These are phyloP conservation scores for Neuroterus valhalla DNA, from an alignment of 1,140 invertebrate genomes.

Conservation along the genomic window DNA sequence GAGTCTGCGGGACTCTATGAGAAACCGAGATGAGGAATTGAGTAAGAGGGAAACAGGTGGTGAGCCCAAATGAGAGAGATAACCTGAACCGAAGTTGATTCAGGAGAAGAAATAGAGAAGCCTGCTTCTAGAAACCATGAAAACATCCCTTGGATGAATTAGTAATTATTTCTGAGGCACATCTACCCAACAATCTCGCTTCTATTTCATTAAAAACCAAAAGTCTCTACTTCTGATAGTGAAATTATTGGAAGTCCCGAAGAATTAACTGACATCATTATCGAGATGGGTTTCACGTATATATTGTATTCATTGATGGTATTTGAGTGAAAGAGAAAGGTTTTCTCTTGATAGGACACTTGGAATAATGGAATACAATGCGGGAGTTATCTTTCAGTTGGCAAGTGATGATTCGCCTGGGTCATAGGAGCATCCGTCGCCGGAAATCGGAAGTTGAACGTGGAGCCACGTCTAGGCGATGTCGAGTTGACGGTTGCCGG, in stretches of 20 bases:
- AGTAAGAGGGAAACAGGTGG: constrained; percentile 41
- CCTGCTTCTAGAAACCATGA: constrained; percentile 29
- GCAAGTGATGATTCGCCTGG: neutral
- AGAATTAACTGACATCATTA: too few species aligned
- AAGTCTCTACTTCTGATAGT: neutral
- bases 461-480: constrained; percentile 44
- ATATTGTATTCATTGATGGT: neutral
- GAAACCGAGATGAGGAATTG: constrained; percentile 45
- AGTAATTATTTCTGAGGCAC: constrained; percentile 50
- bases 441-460: constrained; percentile 49
- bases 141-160: constrained; percentile 47
- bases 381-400: too few species aligned
- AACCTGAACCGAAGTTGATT: neutral
- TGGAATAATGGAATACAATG: too few species aligned
- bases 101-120: constrained; percentile 14
- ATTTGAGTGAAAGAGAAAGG: neutral
- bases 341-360: neutral
- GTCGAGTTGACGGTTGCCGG: constrained; percentile 46
- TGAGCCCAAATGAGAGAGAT: constrained; percentile 48
- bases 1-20: neutral
- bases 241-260: too few species aligned
- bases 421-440: constrained; percentile 47
- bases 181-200: neutral
- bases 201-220: neutral
- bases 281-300: too few species aligned